phyloP scores from a whole-genome alignment of 2,888 invertebrate genomes.

The Athalia cordata region DNA sequence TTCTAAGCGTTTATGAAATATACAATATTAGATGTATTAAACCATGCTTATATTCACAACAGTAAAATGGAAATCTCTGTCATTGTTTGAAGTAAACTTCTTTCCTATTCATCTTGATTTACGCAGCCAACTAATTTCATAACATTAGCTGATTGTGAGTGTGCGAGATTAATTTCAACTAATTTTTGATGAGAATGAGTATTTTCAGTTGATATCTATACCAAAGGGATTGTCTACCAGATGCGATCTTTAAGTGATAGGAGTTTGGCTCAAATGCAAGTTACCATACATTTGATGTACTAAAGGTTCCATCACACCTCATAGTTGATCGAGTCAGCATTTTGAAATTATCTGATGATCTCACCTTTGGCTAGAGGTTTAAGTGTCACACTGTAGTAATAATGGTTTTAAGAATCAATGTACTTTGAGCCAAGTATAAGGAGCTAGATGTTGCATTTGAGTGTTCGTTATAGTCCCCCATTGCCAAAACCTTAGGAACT shows the following conservation, averaged over 20 bases:
- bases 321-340: not conserved
- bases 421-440: conserved; percentile 50
- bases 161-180: too few relatives aligned
- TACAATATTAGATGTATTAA: conserved; percentile 21
- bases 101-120: too few relatives aligned
- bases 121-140: too few relatives aligned
- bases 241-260: too few relatives aligned
- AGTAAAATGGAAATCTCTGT: conserved; percentile 16
- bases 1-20: conserved; percentile 25
- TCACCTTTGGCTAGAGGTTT: conserved; percentile 47
- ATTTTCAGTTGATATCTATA: too few relatives aligned
- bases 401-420: conserved; percentile 49
- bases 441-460: not conserved
- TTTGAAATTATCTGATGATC: conserved; percentile 33
- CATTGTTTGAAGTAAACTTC: conserved; percentile 3
- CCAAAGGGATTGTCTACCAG: too few relatives aligned
- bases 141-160: too few relatives aligned
- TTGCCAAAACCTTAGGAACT: conserved; percentile 1
- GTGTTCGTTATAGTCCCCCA: conserved; percentile 1
- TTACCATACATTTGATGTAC: conserved; percentile 19
- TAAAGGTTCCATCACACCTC: not conserved
- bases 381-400: conserved; percentile 41
- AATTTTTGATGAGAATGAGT: too few relatives aligned
- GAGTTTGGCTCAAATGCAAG: not conserved
- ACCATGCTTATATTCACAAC: conserved; percentile 11